phyloP scores from a whole-genome alignment of 2,888 invertebrate genomes.

The Teleogryllus oceanicus region DNA sequence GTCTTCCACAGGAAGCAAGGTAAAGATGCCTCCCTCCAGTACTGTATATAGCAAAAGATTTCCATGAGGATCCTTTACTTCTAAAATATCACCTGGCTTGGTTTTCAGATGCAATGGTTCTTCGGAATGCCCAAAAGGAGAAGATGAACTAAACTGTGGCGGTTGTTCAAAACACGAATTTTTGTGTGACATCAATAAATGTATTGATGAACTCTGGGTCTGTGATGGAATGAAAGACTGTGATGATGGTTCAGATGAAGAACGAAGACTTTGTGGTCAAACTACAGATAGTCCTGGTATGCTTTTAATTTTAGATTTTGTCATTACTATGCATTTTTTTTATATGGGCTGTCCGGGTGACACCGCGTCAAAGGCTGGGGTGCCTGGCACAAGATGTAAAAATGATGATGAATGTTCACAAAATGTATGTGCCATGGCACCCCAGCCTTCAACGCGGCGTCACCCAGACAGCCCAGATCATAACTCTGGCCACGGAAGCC shows the following conservation, averaged over 20 bases:
- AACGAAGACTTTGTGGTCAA: constrained; percentile 43
- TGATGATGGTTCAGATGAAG: constrained; percentile 70
- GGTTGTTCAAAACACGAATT: constrained; percentile 53
- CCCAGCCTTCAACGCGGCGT: no score
- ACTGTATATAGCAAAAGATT: neutral
- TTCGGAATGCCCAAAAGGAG: constrained; percentile 66
- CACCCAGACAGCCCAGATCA: no score
- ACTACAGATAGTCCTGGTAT: neutral
- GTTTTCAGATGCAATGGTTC: constrained; percentile 59
- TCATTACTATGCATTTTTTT: neutral
- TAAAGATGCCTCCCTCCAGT: constrained; percentile 32
- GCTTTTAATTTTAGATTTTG: neutral
- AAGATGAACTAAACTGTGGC: constrained; percentile 64
- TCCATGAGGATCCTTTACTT: neutral
- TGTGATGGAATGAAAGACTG: constrained; percentile 66
- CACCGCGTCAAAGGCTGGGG: no score
- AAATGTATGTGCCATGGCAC: no score
- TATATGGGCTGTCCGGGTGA: no score
- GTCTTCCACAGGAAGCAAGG: constrained; percentile 42
- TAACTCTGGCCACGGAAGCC: no score
- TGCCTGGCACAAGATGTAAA: no score
- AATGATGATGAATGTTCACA: no score
- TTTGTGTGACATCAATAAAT: constrained; percentile 56
- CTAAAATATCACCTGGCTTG: constrained; percentile 28
- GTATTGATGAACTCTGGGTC: constrained; percentile 58